Evolutionary conservation across 2,797 vertebrate genomes (phyloP).

Genomic region (Anabas testudineus): DNA sequence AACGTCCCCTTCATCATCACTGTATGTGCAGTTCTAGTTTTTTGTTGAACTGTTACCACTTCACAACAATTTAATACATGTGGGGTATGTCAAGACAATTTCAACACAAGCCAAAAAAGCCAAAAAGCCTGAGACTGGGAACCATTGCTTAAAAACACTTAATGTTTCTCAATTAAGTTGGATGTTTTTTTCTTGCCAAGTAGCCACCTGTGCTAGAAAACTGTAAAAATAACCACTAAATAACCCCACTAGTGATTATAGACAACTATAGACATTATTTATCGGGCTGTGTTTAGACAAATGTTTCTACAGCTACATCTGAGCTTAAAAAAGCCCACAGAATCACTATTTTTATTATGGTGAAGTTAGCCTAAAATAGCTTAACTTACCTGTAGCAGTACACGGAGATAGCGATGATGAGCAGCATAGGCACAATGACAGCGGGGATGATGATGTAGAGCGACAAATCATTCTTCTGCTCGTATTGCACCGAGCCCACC

Average conservation of each 20-base stretch:
- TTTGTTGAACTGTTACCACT: too few relatives aligned
- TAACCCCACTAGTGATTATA: background rate
- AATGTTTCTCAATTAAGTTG: too few relatives aligned
- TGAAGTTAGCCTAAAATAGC: slow-evolving; percentile 5
- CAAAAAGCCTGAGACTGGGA: too few relatives aligned
- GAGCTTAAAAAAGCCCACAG: background rate
- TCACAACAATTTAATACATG: too few relatives aligned
- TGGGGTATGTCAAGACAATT: too few relatives aligned
- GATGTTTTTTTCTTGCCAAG: too few relatives aligned
- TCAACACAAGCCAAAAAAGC: too few relatives aligned
- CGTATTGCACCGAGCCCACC: slow-evolving; percentile 91
- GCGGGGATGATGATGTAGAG: slow-evolving; percentile 94
- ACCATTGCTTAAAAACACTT: too few relatives aligned
- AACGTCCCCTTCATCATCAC: too few relatives aligned
- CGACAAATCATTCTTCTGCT: slow-evolving; percentile 88
- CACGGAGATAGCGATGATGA: slow-evolving; percentile 89
- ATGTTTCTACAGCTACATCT: background rate
- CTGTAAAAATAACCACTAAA: background rate
- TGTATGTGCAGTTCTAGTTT: too few relatives aligned
- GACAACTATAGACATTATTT: background rate
- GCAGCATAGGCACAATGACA: slow-evolving; percentile 94
- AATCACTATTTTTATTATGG: background rate
- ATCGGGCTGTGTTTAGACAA: too few relatives aligned
- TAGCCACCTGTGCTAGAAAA: too few relatives aligned
- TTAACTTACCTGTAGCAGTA: slow-evolving; percentile 94